These are phyloP conservation scores for Dysidea cf. avara DNA, from an alignment of 37 sponge, comb jelly and placozoan species.

Conservation along the genomic window DNA sequence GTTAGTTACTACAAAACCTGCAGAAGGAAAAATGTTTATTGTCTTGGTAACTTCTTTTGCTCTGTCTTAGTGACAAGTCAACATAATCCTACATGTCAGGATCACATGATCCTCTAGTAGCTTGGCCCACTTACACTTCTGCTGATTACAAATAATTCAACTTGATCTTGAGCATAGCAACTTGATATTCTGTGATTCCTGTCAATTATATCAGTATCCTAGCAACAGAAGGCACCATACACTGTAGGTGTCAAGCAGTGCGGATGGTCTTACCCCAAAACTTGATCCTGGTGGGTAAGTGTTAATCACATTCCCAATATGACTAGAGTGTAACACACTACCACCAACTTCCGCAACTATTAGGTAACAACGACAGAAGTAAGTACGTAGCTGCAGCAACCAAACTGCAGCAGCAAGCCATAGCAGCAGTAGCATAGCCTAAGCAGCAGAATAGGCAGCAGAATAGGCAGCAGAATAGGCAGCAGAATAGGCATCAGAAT, in stretches of 20 bases:
- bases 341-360: not conserved
- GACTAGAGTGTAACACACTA: not conserved
- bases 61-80: slow-evolving; percentile 49
- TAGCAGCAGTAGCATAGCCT: too few relatives aligned
- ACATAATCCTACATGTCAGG: slow-evolving; percentile 40
- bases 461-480: too few relatives aligned
- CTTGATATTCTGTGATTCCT: slow-evolving; percentile 15
- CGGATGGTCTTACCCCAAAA: slow-evolving; percentile 17
- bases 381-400: too few relatives aligned
- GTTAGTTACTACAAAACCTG: slow-evolving; percentile 24
- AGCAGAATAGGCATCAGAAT: too few relatives aligned
- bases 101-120: not conserved
- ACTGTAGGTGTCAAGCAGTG: not conserved
- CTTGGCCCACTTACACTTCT: slow-evolving; percentile 29
- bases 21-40: slow-evolving; percentile 46
- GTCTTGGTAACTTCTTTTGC: slow-evolving; percentile 32
- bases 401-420: too few relatives aligned
- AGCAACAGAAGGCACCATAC: not conserved
- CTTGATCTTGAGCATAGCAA: slow-evolving; percentile 6
- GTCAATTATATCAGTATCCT: slow-evolving; percentile 40
- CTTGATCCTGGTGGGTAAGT: not conserved
- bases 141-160: slow-evolving; percentile 54
- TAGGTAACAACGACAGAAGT: too few relatives aligned
- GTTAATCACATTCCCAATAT: not conserved
- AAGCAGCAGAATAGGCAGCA: too few relatives aligned